Percentiles rank a stretch among this genome's conserved stretches.
Conservation (phyloP, 2,797 vertebrate species). For the Oreochromis grahami region DNA sequence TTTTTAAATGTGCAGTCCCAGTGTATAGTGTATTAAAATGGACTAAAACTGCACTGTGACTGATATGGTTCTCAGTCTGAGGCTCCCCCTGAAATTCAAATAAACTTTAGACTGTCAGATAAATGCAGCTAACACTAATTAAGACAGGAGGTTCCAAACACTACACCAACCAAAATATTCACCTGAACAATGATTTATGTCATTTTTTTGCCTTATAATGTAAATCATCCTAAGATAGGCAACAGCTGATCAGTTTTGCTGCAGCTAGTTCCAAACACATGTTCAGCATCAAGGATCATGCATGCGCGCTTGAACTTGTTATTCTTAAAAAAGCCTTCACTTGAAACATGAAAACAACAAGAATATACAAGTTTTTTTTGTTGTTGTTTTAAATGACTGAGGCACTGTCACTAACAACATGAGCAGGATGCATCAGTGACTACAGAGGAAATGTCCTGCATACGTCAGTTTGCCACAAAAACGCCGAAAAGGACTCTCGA, state of each 20-base stretch:
- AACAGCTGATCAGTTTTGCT: conserved; percentile 77
- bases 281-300: conserved; percentile 69
- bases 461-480: conserved; percentile 20
- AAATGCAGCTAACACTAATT: neutral
- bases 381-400: conserved; percentile 6
- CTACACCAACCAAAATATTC: neutral
- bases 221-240: neutral
- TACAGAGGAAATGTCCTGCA: conserved; percentile 19
- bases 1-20: neutral
- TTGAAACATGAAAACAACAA: conserved; percentile 51
- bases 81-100: neutral
- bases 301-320: conserved; percentile 65
- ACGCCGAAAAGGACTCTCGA: conserved; percentile 31
- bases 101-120: neutral
- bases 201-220: neutral
- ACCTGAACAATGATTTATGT: neutral
- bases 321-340: conserved; percentile 62
- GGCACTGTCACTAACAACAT: conserved; percentile 41
- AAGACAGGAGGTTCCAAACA: neutral
- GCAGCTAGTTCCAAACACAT: conserved; percentile 80
- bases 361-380: conserved; percentile 32
- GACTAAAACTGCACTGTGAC: conserved; percentile 29
- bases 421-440: conserved; percentile 36
- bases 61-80: conserved; percentile 11
- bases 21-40: conserved; percentile 17